These are phyloP conservation scores for Hemaris fuciformis DNA, from an alignment of 2,888 invertebrate species.

Conservation along the genomic window DNA sequence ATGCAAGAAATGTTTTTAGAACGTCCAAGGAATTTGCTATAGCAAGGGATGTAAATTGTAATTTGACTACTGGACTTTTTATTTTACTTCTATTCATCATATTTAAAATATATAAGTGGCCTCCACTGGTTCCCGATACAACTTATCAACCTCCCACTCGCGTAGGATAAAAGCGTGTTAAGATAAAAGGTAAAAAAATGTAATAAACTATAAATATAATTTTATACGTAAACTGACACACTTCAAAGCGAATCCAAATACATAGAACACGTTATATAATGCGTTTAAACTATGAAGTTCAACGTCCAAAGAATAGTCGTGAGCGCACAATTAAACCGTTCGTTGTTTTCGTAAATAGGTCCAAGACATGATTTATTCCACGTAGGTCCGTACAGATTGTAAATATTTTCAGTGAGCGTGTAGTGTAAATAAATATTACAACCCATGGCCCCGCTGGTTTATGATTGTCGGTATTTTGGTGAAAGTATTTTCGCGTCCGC, in stretches of 20 bases:
- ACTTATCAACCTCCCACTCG: background rate
- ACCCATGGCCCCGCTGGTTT: conserved; percentile 44
- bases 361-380: conserved; percentile 7
- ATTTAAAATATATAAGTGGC: background rate
- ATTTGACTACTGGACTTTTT: background rate
- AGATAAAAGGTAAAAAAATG: background rate
- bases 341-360: background rate
- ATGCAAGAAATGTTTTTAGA: no score
- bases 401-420: conserved; percentile 44
- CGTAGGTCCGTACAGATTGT: conserved; percentile 19
- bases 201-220: background rate
- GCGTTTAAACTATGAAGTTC: background rate
- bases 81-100: background rate
- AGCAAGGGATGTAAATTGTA: no score
- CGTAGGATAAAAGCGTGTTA: background rate
- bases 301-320: background rate
- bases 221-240: background rate
- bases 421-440: conserved; percentile 56
- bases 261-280: background rate
- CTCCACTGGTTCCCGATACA: background rate
- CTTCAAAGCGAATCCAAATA: background rate
- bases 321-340: background rate
- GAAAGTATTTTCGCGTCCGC: conserved; percentile 60
- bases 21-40: no score
- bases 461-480: conserved; percentile 58